Evolutionary conservation across 2,888 invertebrate genomes (phyloP).

Genomic region (Nowickia ferox): DNA sequence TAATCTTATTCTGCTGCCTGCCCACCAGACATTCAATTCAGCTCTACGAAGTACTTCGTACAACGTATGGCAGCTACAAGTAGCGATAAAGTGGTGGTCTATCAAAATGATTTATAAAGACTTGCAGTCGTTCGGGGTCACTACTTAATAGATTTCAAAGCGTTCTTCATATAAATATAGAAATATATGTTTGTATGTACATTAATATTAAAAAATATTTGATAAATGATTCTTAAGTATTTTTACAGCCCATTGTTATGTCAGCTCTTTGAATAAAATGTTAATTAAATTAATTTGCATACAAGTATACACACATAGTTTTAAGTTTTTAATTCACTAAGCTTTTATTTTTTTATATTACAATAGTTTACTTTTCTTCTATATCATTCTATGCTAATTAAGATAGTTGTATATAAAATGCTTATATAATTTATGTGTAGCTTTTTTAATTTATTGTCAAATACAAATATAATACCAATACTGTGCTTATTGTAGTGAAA

Average conservation of each 20-base stretch:
- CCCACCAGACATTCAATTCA: background rate
- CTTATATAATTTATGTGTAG: too few relatives aligned
- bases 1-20: slow-evolving; percentile 36
- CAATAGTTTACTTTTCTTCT: background rate
- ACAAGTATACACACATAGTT: background rate
- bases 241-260: slow-evolving; percentile 42
- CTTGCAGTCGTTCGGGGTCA: slow-evolving; percentile 65
- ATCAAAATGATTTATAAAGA: slow-evolving; percentile 71
- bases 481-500: too few relatives aligned
- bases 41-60: background rate
- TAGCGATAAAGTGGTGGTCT: slow-evolving; percentile 72
- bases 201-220: slow-evolving; percentile 34
- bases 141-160: slow-evolving; percentile 61
- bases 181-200: slow-evolving; percentile 25
- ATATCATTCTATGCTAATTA: background rate
- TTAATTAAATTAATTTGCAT: background rate
- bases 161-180: slow-evolving; percentile 12
- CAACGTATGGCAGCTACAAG: slow-evolving; percentile 26
- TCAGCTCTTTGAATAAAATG: slow-evolving; percentile 2
- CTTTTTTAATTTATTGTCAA: too few relatives aligned
- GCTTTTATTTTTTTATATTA: background rate
- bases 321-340: background rate
- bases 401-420: background rate
- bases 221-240: slow-evolving; percentile 42
- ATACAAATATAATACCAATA: too few relatives aligned